phyloP scores from a whole-genome alignment of 1,140 invertebrate species.

The Procambarus clarkii region DNA sequence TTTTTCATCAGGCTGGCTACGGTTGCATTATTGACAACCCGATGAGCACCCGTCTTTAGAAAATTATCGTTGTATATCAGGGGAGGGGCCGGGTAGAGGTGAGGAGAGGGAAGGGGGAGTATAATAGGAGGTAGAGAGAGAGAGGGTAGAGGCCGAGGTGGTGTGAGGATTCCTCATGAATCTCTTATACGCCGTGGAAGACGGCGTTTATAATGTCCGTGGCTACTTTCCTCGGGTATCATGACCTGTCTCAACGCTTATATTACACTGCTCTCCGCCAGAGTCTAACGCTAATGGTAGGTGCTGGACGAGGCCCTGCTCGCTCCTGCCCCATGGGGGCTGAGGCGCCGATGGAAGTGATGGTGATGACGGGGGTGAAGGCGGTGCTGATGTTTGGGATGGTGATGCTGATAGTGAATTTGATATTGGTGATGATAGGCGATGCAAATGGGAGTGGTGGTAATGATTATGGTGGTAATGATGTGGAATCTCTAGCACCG shows the following conservation, averaged over 20 bases:
- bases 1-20: slow-evolving; percentile 38
- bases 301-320: slow-evolving; percentile 9
- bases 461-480: neutral
- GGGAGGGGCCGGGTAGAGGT: slow-evolving; percentile 3
- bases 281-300: slow-evolving; percentile 27
- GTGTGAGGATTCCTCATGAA: slow-evolving; percentile 20
- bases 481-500: neutral
- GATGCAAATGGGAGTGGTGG: slow-evolving; percentile 13
- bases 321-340: slow-evolving; percentile 3
- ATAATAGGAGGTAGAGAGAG: neutral
- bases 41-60: slow-evolving; percentile 29
- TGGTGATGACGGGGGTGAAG: slow-evolving; percentile 24
- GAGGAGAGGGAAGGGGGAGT: neutral
- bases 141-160: slow-evolving; percentile 17
- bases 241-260: slow-evolving; percentile 17
- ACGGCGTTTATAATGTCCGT: slow-evolving; percentile 26
- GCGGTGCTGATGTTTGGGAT: slow-evolving; percentile 21
- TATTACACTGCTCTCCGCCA: neutral
- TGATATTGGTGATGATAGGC: slow-evolving; percentile 1
- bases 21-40: slow-evolving; percentile 44
- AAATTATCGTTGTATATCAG: slow-evolving; percentile 38
- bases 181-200: slow-evolving; percentile 19
- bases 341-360: slow-evolving; percentile 25
- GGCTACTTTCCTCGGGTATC: slow-evolving; percentile 24
- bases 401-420: slow-evolving; percentile 19